Base-by-base conservation (phyloP, 1,140 invertebrate species). In the Ptiloglossa arizonensis region DNA sequence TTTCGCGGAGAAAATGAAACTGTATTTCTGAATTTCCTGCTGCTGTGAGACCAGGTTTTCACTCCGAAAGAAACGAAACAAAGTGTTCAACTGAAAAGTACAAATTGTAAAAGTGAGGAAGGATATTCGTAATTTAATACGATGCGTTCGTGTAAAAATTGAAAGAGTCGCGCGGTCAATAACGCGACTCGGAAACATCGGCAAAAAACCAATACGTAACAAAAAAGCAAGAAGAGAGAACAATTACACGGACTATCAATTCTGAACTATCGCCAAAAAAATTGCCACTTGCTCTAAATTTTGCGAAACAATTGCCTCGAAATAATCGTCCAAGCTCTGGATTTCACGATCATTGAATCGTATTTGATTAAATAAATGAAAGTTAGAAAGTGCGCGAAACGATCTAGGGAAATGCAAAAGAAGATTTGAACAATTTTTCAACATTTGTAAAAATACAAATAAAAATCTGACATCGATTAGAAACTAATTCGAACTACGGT, bases 101-200 rank as follows among this genome's bases (percentile, higher is more conserved):
- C 44, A 57, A 59, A 77, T 38, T 50, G 54, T 60, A 17, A 13
- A 57, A 48, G 48, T 19, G 63, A 72, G 77, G 67, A 80, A 74
- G 73, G 80, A 82, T 71, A 63, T 52, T 35, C n/a, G 32, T 19
- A 60, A 22, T 32, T 60, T n/a, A 38, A 60, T 60, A 38, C 13
- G 17, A 38, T 35, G 1, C 1, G 8, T 22, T n/a, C 6, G 17
- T 9, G 32, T n/a, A 5, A 59, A 38, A 35, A 38, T 35, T 60
- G 19, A 6, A 5, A 11, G 17, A 35, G 17, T 35, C 19, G 17
- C 17, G 15, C 2, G 11, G 6, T n/a, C 6, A 35, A 35, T 35
- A 35, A 35, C 32, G 32, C 32, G 6, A 6, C 32, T 46, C 11
- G 44, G 15, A n/a, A n/a, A n/a, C 15, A 17, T 46, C 15, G 9